Evolutionary conservation across 2,797 vertebrate species (phyloP), one percentile per base, ranked within the genome.

Genomic region (Sebastes elongatus): DNA sequence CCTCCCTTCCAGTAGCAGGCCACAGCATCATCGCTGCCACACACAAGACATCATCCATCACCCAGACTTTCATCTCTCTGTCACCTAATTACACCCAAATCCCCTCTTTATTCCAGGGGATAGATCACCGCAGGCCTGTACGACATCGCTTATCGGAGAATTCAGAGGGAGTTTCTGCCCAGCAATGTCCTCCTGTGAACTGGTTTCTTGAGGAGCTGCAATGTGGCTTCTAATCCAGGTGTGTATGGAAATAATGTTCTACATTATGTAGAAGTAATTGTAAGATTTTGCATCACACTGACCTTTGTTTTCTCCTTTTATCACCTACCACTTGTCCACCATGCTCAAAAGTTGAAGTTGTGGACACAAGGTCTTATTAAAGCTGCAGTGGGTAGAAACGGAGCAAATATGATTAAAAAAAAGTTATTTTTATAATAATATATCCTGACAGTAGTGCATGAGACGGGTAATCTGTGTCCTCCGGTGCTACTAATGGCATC

Each of bases 171-270:
- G 27, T 68, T 53, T 79, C 49, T 71, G 23, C 33, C 16, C n/a
- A 6, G 49, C 38, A 42, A 42, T 81, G 76, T 87, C 79, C 87
- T 75, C 27, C 2, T 32, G 49, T 82, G 65, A 86, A 82, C 62
- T n/a, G 22, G 25, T 38, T 65, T n/a, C 32, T 27, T 46, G 38
- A 35, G 11, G 53, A 78, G 71, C 35, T 71, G 49, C 11, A 23
- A 61, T 20, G 46, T 56, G 46, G 11, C 32, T 69, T 46, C 25
- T 60, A 6, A 65, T 56, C 55, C 28, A 42, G 42, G 10, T 59
- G 7, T 18, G 28, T 25, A 4, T 62, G 28, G 16, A 30, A 10
- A 46, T 38, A 1, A 1, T 33, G 57, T 1, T n/a, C 6, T 2
- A 42, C 33, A 49, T 30, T 20, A 49, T 13, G 23, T 3, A n/a